Percentiles rank a stretch among this genome's conserved stretches.
These are phyloP conservation scores for Tor tambroides DNA, from an alignment of 2,113 vertebrate genomes.

Conservation along the genomic window DNA sequence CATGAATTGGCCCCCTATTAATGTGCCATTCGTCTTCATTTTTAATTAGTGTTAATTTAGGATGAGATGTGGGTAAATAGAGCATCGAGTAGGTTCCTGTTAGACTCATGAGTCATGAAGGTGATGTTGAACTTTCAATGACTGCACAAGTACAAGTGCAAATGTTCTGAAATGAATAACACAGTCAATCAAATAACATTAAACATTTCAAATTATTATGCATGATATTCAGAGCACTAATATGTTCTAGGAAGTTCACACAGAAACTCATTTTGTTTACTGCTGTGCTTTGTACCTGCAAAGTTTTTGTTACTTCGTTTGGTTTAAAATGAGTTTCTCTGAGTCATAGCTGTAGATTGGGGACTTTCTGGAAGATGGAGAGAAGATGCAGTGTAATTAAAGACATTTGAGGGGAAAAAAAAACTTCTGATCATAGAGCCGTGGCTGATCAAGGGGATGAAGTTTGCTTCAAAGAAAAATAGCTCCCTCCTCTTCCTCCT, in stretches of 20 bases:
- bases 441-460: constrained; percentile 62
- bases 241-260: background rate
- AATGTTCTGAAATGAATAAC: background rate
- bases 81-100: background rate
- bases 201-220: background rate
- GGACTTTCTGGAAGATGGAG: constrained; percentile 5
- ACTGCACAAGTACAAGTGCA: background rate
- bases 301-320: background rate
- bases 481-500: constrained; percentile 31
- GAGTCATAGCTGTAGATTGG: constrained; percentile 20
- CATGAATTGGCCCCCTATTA: background rate
- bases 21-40: background rate
- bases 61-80: background rate
- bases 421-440: constrained; percentile 67
- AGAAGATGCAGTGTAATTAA: constrained; percentile 50
- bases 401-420: constrained; percentile 57
- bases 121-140: background rate
- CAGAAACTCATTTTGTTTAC: background rate
- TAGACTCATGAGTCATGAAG: background rate
- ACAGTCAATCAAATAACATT: background rate
- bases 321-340: constrained; percentile 2
- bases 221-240: background rate
- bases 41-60: background rate
- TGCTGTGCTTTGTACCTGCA: background rate
- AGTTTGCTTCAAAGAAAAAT: constrained; percentile 69